Conservation (phyloP, 2,797 vertebrate genomes). For the Mormyrus hasselquistii region DNA sequence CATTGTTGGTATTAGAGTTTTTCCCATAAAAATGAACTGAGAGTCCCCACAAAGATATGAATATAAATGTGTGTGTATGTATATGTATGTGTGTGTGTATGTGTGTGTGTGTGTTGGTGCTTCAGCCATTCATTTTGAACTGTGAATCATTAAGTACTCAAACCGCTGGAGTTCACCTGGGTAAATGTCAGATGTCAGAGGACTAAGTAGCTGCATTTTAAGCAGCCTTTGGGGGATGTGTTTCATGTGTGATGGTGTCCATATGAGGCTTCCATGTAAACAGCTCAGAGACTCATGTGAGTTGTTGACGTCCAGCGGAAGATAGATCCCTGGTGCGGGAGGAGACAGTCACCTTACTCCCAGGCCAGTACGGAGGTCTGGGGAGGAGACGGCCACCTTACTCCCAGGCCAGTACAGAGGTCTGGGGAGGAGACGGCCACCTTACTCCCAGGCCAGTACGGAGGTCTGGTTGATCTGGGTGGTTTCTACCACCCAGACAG, state of each 20-base stretch:
- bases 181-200: constrained; percentile 65
- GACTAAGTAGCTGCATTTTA: constrained; percentile 72
- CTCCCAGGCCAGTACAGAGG: background rate
- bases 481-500: background rate
- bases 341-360: background rate
- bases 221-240: constrained; percentile 61
- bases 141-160: constrained; percentile 25
- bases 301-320: background rate
- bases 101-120: background rate
- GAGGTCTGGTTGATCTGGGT: too few species aligned
- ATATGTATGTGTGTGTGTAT: background rate
- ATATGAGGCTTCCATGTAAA: background rate
- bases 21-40: background rate
- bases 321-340: background rate
- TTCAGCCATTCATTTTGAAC: constrained; percentile 17
- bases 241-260: constrained; percentile 23
- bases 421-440: too few species aligned
- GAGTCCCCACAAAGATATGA: background rate
- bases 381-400: background rate
- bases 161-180: background rate
- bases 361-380: background rate
- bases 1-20: background rate
- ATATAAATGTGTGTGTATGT: background rate
- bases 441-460: too few species aligned
- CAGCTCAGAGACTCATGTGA: background rate